A percentile compares a stretch with the other conserved stretches of the same genome.
Evolutionary conservation across 2,113 vertebrate species (phyloP).

Genomic region (Hypocryptadius cinnamomeus): DNA sequence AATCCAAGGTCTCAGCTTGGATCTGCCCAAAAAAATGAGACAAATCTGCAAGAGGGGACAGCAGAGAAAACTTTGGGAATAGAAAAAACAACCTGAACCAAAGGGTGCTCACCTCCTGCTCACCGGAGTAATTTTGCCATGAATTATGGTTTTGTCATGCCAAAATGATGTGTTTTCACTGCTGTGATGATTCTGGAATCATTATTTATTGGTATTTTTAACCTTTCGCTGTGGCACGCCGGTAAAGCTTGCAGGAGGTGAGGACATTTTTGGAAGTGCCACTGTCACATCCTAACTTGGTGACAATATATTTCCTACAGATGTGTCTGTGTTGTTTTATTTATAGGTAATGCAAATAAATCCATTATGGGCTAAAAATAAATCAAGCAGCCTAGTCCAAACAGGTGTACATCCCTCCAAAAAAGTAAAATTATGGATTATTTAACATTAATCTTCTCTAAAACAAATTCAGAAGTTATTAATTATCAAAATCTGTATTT

Average conservation of each 20-base stretch:
- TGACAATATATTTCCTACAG: neutral
- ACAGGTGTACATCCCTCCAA: no score
- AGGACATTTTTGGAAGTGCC: neutral
- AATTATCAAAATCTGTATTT: neutral
- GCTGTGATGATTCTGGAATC: neutral
- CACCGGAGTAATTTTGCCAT: neutral
- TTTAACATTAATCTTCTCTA: neutral
- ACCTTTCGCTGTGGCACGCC: neutral
- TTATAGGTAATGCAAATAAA: neutral
- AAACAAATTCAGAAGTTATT: neutral
- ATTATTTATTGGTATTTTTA: neutral
- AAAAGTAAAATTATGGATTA: neutral
- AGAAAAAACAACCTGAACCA: neutral
- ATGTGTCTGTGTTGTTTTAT: neutral
- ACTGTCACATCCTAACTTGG: neutral
- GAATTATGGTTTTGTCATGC: neutral
- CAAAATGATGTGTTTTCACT: neutral
- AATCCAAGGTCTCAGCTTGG: neutral
- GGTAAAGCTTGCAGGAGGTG: neutral
- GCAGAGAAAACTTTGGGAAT: neutral
- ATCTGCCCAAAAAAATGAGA: neutral
- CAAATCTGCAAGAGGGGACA: neutral
- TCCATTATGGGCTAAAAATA: neutral
- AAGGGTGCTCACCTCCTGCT: neutral
- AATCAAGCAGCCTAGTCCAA: neutral